Percentiles rank a stretch among this genome's conserved stretches.
Conservation (phyloP, 2,797 vertebrate species). For the Poeciliopsis presidionis region DNA sequence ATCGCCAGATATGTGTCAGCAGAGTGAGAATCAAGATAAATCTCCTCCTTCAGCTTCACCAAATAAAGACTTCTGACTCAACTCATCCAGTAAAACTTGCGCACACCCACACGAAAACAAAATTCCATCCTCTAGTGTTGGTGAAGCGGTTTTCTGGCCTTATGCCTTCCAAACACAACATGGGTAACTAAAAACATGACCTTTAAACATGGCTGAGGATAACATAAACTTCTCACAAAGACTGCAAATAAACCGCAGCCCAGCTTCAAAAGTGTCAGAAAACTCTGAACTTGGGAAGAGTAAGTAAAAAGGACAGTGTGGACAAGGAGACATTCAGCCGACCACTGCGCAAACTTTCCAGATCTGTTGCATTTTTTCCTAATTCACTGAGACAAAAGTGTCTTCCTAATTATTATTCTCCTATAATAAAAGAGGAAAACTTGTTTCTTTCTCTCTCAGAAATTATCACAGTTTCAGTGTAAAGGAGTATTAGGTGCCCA, state of each 20-base stretch:
- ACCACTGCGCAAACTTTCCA: conserved; percentile 42
- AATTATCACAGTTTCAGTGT: conserved; percentile 72
- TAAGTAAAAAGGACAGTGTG: conserved; percentile 26
- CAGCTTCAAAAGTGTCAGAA: conserved; percentile 36
- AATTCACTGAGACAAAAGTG: too few species aligned
- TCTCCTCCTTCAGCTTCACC: conserved; percentile 42
- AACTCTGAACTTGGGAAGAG: conserved; percentile 37
- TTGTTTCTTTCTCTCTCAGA: conserved; percentile 22
- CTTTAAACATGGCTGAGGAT: conserved; percentile 23
- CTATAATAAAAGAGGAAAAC: conserved; percentile 38
- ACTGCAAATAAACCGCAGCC: conserved; percentile 8
- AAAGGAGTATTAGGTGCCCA: conserved; percentile 56
- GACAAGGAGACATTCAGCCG: conserved; percentile 17
- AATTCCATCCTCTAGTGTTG: conserved; percentile 33
- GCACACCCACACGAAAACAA: conserved; percentile 8
- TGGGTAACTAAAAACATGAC: conserved; percentile 10
- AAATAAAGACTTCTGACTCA: conserved; percentile 54
- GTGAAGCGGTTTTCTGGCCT: conserved; percentile 17
- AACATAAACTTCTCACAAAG: conserved; percentile 31
- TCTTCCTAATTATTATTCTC: not conserved
- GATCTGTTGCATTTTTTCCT: not conserved
- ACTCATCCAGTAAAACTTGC: conserved; percentile 26
- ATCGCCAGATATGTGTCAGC: conserved; percentile 40
- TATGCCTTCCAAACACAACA: conserved; percentile 9
- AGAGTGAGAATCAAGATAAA: conserved; percentile 40